Evolutionary conservation across 2,113 vertebrate species (phyloP), one percentile per base, ranked within the genome.

Genomic region (Aleadryas rufinucha): DNA sequence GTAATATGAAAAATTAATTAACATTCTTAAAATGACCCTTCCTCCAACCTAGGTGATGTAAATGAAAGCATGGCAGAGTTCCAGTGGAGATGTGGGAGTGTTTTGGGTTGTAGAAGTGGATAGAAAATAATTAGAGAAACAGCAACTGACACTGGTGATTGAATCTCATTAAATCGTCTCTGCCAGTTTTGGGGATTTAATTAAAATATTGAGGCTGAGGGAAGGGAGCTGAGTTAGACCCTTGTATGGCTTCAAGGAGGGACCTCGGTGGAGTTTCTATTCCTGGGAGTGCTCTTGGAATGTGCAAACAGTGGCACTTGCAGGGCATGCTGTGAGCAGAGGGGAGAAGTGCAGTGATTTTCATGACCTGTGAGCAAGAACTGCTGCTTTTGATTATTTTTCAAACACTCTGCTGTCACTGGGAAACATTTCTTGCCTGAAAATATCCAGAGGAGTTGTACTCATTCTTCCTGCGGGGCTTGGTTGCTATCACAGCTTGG

Each of bases 211-310:
- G 45, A 35, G 60, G 21, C 33, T 13, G 28, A 30, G 57, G 44
- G 37, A 52, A 37, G n/a, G 70, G 31, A 4, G 23, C 37, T 5
- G 53, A 59, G 11, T n/a, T 17, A 9, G 16, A 24, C 1, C 4
- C 27, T 7, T 0, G 1, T 5, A 33, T 10, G 27, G 39, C 1
- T 0, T 39, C n/a, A 52, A 16, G 33, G 22, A 11, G 8, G 76
- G 84, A 52, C 41, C 54, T 84, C 5, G 0, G 33, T n/a, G 31
- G 33, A 41, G 52, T 65, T 53, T 60, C 63, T 90, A 4, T 14
- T 42, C 41, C 30, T 30, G 24, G 4, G 17, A 53, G 3, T 16
- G 68, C 70, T 89, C 47, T 7, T 27, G 74, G 16, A 68, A 68
- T 41, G 61, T 30, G 83, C 81, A 22, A 5, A 17, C 35, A 6